phyloP scores from a whole-genome alignment of 2,888 invertebrate genomes.

The Rosalia funebris region DNA sequence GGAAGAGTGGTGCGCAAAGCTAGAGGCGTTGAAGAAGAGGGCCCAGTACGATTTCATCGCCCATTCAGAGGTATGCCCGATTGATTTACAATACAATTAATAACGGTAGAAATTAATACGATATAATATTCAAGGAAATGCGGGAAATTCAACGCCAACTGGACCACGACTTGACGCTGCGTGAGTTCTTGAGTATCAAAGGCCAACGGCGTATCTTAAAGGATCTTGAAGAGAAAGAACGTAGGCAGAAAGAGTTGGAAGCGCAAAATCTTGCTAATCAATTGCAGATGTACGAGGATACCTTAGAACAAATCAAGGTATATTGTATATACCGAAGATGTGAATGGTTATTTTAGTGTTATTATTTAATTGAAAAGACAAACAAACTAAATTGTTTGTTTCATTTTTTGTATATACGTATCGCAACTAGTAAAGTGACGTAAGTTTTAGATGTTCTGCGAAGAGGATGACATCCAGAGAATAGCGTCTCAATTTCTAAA shows the following conservation, averaged over 20 bases:
- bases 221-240: slow-evolving; percentile 79
- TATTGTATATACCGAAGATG: slow-evolving; percentile 1
- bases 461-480: slow-evolving; percentile 70
- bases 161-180: slow-evolving; percentile 85
- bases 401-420: too few species aligned
- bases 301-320: slow-evolving; percentile 78
- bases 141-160: slow-evolving; percentile 86
- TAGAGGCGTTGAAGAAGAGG: slow-evolving; percentile 81
- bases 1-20: slow-evolving; percentile 82
- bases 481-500: slow-evolving; percentile 80
- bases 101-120: too few species aligned
- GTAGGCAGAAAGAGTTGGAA: slow-evolving; percentile 74
- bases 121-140: slow-evolving; percentile 72
- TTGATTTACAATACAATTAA: too few species aligned
- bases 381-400: background rate
- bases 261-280: slow-evolving; percentile 76
- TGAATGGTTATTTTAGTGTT: background rate
- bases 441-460: slow-evolving; percentile 66
- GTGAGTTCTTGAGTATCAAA: slow-evolving; percentile 86
- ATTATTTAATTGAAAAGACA: background rate
- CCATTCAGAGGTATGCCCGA: slow-evolving; percentile 73
- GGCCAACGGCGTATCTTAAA: slow-evolving; percentile 80
- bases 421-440: too few species aligned
- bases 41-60: slow-evolving; percentile 77
- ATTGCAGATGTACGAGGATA: slow-evolving; percentile 78